Base-by-base conservation (phyloP, 2,113 vertebrate genomes). In the Larimichthys polyactis region DNA sequence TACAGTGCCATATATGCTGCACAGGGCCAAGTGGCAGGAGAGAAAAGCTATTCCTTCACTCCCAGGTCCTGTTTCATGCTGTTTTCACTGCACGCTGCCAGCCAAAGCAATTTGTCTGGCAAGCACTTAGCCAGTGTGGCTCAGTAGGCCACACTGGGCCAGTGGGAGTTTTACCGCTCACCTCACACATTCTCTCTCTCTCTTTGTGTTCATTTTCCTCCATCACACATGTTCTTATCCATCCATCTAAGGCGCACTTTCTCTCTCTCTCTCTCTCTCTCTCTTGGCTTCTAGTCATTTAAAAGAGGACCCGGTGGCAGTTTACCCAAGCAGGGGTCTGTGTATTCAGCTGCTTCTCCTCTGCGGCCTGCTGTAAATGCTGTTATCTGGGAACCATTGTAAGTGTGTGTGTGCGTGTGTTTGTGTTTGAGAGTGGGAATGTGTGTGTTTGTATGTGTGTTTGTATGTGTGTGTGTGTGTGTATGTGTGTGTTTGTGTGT, bases 71-170 rank as follows among this genome's bases (percentile, higher is more conserved):
- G 75, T 75, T 58, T 86, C 89, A 82, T 12, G 77, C 90, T 87
- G 92, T 54, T 90, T 78, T 83, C 87, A 20, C 81, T 66, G 82
- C 60, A 83, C 22, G 67, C 78, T 80, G 83, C 89, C 84, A 85
- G 89, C 90, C 77, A 87, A 83, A 80, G 90, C 82, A 91, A 91
- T 93, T 93, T 93, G 90, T 93, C 92, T 87, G 86, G 90, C 88
- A 54, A 92, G 83, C 87, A 85, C 78, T 89, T 75, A 90, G 89
- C 83, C 72, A 79, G 77, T 71, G 78, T 66, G 79, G 73, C 52
- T n/a, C 85, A 81, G 78, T 32, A 79, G 78, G 86, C 83, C 84
- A 74, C 83, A 60, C 15, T 1, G 48, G 75, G 73, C 85, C 70
- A 68, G 70, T 78, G 85, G 81, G 83, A 82, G 88, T 29, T 84